A percentile compares a stretch with the other conserved stretches of the same genome.
Evolutionary conservation across 2,888 invertebrate genomes (phyloP).

Genomic region (Alcis repandata): DNA sequence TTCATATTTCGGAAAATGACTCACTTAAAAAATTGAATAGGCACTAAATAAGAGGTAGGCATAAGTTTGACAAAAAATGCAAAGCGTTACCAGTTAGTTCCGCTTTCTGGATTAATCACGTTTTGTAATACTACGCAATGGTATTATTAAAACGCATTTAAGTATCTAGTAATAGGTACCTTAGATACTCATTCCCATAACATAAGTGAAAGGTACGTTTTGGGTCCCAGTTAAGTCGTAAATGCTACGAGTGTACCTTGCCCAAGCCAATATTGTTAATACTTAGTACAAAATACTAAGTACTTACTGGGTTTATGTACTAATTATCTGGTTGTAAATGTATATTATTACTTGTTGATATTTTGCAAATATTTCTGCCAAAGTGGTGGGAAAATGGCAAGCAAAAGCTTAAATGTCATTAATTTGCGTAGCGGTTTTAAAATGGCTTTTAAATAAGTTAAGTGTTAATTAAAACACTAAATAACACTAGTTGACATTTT

Average conservation of each 20-base stretch:
- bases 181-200: slow-evolving; percentile 22
- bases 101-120: slow-evolving; percentile 42
- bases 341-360: slow-evolving; percentile 38
- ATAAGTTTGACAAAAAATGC: not conserved
- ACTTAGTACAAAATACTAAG: not conserved
- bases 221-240: slow-evolving; percentile 39
- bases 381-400: slow-evolving; percentile 28
- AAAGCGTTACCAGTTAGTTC: slow-evolving; percentile 31
- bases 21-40: not conserved
- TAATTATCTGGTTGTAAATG: slow-evolving; percentile 30
- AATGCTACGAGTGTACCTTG: slow-evolving; percentile 59
- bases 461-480: slow-evolving; percentile 27
- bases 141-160: slow-evolving; percentile 12
- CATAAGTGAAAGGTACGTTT: slow-evolving; percentile 43
- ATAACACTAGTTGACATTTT: slow-evolving; percentile 36
- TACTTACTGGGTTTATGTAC: not conserved
- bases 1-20: no score
- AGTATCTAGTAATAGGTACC: slow-evolving; percentile 20
- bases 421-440: slow-evolving; percentile 26
- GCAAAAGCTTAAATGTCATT: slow-evolving; percentile 24
- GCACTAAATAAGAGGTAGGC: not conserved
- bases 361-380: slow-evolving; percentile 28
- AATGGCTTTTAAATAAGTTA: slow-evolving; percentile 15
- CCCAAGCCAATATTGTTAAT: slow-evolving; percentile 35
- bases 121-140: slow-evolving; percentile 28